phyloP scores from a whole-genome alignment of 2,113 vertebrate species.

The Lepus timidus region DNA sequence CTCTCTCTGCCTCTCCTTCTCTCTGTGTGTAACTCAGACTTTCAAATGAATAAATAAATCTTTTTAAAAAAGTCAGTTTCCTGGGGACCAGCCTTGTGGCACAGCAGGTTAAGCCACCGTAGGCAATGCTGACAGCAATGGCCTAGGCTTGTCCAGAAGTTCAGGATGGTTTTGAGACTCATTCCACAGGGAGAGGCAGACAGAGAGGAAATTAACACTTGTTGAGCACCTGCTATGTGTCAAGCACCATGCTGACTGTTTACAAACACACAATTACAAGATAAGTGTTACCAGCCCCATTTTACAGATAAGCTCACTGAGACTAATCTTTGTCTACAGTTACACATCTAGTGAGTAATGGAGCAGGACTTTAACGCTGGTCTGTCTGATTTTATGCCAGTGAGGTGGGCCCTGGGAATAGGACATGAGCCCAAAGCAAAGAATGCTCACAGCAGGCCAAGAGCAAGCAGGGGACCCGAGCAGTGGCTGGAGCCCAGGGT shows the following conservation, averaged over 20 bases:
- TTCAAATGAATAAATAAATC: too few species aligned
- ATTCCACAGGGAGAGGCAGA: background rate
- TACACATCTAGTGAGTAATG: background rate
- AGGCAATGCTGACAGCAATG: too few species aligned
- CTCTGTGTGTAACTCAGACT: too few species aligned
- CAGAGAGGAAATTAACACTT: slow-evolving; percentile 33
- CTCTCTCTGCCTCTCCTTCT: too few species aligned
- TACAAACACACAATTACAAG: background rate
- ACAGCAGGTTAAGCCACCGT: too few species aligned
- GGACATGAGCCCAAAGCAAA: background rate
- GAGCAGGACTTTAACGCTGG: background rate
- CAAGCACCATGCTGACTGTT: background rate
- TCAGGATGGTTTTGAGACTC: background rate
- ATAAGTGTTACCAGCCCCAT: background rate
- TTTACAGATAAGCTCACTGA: background rate
- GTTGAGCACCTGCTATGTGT: background rate
- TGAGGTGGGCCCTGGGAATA: background rate
- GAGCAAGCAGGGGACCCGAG: background rate
- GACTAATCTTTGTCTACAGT: background rate
- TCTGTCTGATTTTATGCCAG: background rate
- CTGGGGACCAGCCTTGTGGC: too few species aligned
- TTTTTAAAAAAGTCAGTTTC: too few species aligned
- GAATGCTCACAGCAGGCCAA: background rate
- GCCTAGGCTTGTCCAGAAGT: background rate
- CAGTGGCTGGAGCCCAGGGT: background rate